Evolutionary conservation across 2,888 invertebrate species (phyloP).

Genomic region (Troilus luridus): DNA sequence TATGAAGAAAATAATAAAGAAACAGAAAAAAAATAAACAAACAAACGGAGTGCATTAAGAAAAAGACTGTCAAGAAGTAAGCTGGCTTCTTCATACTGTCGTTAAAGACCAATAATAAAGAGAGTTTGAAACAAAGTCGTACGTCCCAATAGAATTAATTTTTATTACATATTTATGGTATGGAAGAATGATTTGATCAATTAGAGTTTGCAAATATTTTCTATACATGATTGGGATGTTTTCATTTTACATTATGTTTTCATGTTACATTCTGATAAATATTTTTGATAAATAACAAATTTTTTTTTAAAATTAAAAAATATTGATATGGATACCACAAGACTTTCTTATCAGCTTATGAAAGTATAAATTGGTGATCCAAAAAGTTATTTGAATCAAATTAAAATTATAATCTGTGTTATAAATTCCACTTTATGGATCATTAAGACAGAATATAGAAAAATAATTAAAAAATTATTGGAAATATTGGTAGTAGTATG

Average conservation of each 20-base stretch:
- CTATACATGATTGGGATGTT: not conserved
- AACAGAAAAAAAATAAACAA: not conserved
- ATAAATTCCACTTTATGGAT: no score
- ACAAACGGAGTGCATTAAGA: slow-evolving; percentile 5
- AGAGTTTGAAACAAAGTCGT: not conserved
- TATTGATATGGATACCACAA: not conserved
- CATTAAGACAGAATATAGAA: no score
- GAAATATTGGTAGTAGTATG: no score
- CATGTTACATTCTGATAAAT: not conserved
- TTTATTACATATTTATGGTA: not conserved
- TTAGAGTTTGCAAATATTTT: not conserved
- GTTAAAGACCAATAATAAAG: not conserved
- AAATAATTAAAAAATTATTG: no score
- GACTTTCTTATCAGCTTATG: no score
- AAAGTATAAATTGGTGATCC: no score
- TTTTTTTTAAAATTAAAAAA: not conserved
- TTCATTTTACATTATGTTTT: not conserved
- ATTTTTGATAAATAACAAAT: not conserved
- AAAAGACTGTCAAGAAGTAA: not conserved
- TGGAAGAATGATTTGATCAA: not conserved
- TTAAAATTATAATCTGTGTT: no score
- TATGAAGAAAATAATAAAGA: not conserved
- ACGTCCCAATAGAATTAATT: not conserved
- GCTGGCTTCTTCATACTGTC: not conserved
- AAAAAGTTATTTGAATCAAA: no score